A percentile compares a stretch with the other conserved stretches of the same genome.
These are phyloP conservation scores for Chromobotia macracanthus DNA, from an alignment of 2,797 vertebrate species.

Conservation along the genomic window DNA sequence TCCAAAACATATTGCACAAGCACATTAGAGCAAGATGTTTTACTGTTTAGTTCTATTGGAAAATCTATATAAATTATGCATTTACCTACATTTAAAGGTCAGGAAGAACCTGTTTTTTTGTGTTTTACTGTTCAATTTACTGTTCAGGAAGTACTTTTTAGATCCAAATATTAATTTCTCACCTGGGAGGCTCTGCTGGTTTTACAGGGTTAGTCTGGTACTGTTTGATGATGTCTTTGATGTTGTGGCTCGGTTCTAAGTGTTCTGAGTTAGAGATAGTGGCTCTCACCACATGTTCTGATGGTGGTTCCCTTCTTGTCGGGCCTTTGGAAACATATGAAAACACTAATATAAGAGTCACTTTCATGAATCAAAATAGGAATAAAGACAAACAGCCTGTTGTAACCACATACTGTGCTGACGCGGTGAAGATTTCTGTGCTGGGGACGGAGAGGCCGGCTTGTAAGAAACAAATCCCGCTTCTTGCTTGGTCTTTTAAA, in stretches of 20 bases:
- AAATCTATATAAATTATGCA: too few relatives aligned
- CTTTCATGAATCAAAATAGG: neutral
- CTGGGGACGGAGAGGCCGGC: conserved; percentile 57
- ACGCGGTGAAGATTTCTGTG: conserved; percentile 47
- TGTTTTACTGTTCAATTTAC: neutral
- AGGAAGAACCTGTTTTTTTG: conserved; percentile 9
- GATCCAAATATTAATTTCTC: conserved; percentile 9
- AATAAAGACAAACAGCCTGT: neutral
- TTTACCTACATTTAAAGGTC: conserved; percentile 8
- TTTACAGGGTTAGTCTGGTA: conserved; percentile 78
- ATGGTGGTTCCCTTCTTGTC: conserved; percentile 19
- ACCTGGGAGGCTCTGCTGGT: conserved; percentile 65
- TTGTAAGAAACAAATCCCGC: conserved; percentile 64
- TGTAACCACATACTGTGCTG: conserved; percentile 70
- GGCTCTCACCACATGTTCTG: conserved; percentile 74
- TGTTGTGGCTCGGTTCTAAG: conserved; percentile 89
- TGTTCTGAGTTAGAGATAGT: conserved; percentile 84
- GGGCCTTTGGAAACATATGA: conserved; percentile 41
- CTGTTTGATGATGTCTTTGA: conserved; percentile 92
- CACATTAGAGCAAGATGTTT: neutral
- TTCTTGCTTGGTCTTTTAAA: conserved; percentile 68
- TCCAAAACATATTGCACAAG: neutral
- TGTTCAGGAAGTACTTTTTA: neutral
- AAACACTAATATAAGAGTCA: neutral
- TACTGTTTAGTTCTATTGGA: neutral